These are phyloP conservation scores for Peromyscus nudipes DNA, from an alignment of 2,797 vertebrate species.

Conservation along the genomic window DNA sequence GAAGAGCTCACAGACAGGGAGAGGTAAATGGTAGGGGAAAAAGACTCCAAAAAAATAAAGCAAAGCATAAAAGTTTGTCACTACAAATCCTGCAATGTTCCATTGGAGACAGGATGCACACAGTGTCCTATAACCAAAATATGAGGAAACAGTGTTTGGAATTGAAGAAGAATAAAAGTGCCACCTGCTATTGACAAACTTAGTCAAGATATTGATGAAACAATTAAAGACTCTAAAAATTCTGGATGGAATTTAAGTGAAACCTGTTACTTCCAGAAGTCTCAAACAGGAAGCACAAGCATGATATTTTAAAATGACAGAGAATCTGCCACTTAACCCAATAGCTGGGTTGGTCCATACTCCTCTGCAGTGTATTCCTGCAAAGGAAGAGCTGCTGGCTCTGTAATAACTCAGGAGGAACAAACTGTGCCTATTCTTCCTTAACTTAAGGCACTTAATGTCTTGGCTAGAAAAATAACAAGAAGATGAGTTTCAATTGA, in stretches of 20 bases:
- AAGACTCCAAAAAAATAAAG: not conserved
- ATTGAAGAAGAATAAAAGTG: not conserved
- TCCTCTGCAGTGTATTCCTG: not conserved
- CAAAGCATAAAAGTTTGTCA: not conserved
- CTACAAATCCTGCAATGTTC: constrained; percentile 1
- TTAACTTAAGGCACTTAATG: constrained; percentile 39
- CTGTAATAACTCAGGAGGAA: constrained; percentile 46
- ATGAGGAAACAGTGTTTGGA: not conserved
- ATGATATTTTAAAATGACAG: constrained; percentile 7
- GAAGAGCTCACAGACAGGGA: not conserved
- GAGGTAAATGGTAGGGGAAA: not conserved
- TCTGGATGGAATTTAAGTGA: not conserved
- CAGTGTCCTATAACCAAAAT: not conserved
- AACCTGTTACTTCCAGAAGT: constrained; percentile 17
- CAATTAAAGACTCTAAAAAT: constrained; percentile 22
- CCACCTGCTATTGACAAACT: constrained; percentile 44
- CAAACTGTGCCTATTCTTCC: constrained; percentile 38
- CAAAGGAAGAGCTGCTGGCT: constrained; percentile 16
- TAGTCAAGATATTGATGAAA: constrained; percentile 20
- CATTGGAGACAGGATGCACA: not conserved
- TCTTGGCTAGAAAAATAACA: constrained; percentile 62
- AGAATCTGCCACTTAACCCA: constrained; percentile 34
- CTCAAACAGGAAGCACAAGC: constrained; percentile 3
- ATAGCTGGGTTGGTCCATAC: not conserved
- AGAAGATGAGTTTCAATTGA: constrained; percentile 56